Conservation (phyloP, 1,140 invertebrate species). For the Harpegnathos saltator region DNA sequence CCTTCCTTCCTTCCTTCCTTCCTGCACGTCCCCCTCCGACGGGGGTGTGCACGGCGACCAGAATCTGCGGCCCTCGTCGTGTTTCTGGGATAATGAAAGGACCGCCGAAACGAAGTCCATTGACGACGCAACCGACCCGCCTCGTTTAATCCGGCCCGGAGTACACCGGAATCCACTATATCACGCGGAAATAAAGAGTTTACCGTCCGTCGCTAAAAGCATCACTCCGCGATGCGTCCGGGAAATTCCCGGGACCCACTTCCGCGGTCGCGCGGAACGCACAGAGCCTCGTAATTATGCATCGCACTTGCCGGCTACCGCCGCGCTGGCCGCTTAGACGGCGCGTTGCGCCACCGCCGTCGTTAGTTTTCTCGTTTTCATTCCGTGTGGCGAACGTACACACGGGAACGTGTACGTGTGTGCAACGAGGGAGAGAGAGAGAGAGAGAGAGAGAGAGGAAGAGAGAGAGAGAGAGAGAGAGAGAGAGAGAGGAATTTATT, state of each 20-base stretch:
- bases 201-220: slow-evolving; percentile 73
- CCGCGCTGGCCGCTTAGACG: slow-evolving; percentile 11
- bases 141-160: slow-evolving; percentile 73
- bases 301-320: slow-evolving; percentile 38
- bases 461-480: too few relatives aligned
- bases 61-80: slow-evolving; percentile 47
- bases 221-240: slow-evolving; percentile 66
- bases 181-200: slow-evolving; percentile 75
- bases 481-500: too few relatives aligned
- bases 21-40: neutral
- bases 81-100: slow-evolving; percentile 74
- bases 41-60: slow-evolving; percentile 31
- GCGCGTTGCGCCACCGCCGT: neutral
- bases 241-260: slow-evolving; percentile 60
- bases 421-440: too few relatives aligned
- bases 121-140: slow-evolving; percentile 70
- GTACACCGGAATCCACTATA: slow-evolving; percentile 69
- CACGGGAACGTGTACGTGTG: too few relatives aligned
- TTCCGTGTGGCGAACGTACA: too few relatives aligned
- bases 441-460: too few relatives aligned
- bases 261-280: slow-evolving; percentile 34
- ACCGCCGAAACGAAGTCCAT: slow-evolving; percentile 73
- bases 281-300: slow-evolving; percentile 55
- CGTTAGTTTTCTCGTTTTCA: slow-evolving; percentile 13
- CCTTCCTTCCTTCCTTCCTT: slow-evolving; percentile 14